Conservation (phyloP, 2,888 invertebrate genomes). For the Acleris sparsana region DNA sequence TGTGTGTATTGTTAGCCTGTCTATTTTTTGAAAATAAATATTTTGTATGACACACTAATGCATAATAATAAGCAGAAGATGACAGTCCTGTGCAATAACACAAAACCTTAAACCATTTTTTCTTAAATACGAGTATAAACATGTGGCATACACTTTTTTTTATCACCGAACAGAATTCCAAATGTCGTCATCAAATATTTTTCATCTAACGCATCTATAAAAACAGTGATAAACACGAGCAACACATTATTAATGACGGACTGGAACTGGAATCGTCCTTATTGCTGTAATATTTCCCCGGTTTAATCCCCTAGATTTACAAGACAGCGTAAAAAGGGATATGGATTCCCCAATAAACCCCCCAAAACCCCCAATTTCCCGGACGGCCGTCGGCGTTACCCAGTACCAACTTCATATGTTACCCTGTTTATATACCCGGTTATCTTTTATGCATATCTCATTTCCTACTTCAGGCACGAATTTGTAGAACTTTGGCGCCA, state of each 20-base stretch:
- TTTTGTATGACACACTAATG: too few species aligned
- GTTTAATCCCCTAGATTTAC: slow-evolving; percentile 46
- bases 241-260: slow-evolving; percentile 32
- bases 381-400: slow-evolving; percentile 41
- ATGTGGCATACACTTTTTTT: too few species aligned
- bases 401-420: slow-evolving; percentile 41
- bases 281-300: slow-evolving; percentile 45
- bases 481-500: slow-evolving; percentile 32
- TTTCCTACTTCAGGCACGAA: slow-evolving; percentile 44
- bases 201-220: not conserved
- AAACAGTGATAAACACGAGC: slow-evolving; percentile 18
- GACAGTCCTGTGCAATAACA: too few species aligned
- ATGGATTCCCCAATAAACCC: slow-evolving; percentile 50
- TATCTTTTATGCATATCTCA: slow-evolving; percentile 60
- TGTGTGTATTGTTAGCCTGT: too few species aligned
- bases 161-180: too few species aligned
- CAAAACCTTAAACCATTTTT: too few species aligned
- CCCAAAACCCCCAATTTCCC: slow-evolving; percentile 31
- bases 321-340: slow-evolving; percentile 40
- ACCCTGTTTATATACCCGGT: slow-evolving; percentile 48
- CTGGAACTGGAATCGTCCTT: slow-evolving; percentile 20
- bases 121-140: too few species aligned
- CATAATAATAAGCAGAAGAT: too few species aligned
- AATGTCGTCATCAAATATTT: too few species aligned
- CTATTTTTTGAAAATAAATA: too few species aligned